Evolutionary conservation across 1,140 invertebrate genomes (phyloP).

Genomic region (Samia ricini): DNA sequence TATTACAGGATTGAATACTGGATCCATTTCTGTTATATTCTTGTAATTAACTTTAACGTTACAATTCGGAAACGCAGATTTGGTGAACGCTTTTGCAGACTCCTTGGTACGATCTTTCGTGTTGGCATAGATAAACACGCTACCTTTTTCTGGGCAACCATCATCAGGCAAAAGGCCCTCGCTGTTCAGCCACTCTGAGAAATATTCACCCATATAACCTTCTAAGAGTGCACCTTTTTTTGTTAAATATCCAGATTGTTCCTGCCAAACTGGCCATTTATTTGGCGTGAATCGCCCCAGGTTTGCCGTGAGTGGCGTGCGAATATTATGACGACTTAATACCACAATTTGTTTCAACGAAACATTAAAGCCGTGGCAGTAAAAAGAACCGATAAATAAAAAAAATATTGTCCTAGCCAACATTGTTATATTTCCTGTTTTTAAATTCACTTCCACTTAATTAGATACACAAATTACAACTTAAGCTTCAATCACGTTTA

Average conservation of each 20-base stretch:
- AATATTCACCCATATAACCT: conserved; percentile 15
- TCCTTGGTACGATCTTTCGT: conserved; percentile 44
- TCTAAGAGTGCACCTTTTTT: conserved; percentile 14
- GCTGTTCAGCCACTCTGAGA: conserved; percentile 16
- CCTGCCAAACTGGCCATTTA: conserved; percentile 15
- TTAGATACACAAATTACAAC: neutral
- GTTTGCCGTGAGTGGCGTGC: conserved; percentile 41
- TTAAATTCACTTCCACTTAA: neutral
- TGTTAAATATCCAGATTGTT: conserved; percentile 2
- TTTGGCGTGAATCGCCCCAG: conserved; percentile 8
- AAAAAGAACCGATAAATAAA: neutral
- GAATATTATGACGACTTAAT: conserved; percentile 59
- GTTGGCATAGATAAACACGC: conserved; percentile 51
- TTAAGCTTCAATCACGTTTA: neutral
- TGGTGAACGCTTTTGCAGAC: conserved; percentile 49
- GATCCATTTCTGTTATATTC: conserved; percentile 42
- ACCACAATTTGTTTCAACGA: conserved; percentile 54
- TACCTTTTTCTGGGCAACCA: conserved; percentile 35
- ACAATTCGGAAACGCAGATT: conserved; percentile 47
- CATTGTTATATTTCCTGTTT: neutral
- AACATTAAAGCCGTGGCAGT: conserved; percentile 7
- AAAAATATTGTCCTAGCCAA: neutral
- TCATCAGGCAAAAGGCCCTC: conserved; percentile 33
- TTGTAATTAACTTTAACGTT: conserved; percentile 37
- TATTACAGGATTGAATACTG: conserved; percentile 51